Conservation (phyloP, 2,888 invertebrate species). For the Acleris holmiana region DNA sequence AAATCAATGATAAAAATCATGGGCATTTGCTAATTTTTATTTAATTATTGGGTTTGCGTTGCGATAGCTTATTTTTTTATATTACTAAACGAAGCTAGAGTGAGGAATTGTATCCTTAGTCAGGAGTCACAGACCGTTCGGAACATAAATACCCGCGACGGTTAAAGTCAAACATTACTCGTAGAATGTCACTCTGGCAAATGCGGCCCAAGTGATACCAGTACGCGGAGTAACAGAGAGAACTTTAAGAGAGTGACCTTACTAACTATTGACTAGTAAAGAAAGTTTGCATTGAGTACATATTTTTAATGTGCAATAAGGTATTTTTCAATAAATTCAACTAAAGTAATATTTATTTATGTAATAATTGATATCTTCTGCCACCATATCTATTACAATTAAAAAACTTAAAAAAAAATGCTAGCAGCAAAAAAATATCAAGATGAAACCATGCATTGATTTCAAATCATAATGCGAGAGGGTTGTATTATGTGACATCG, state of each 20-base stretch:
- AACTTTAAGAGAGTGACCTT: neutral
- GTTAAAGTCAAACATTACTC: conserved; percentile 67
- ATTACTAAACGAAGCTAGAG: no score
- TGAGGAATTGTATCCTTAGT: conserved; percentile 2
- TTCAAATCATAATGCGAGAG: neutral
- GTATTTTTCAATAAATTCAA: no score
- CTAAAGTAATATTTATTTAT: no score
- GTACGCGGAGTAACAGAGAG: conserved; percentile 12
- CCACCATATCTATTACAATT: no score
- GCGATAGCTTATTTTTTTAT: no score
- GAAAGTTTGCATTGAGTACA: no score
- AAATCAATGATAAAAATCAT: no score
- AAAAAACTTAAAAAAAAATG: neutral
- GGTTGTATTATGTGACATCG: neutral
- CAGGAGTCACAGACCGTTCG: conserved; percentile 52
- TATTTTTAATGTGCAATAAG: no score
- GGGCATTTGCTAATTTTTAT: no score
- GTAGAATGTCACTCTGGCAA: conserved; percentile 49
- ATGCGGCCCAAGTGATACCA: conserved; percentile 42
- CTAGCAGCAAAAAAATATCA: neutral
- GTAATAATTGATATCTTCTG: no score
- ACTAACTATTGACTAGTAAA: neutral
- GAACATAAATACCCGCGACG: conserved; percentile 58
- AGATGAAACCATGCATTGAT: neutral
- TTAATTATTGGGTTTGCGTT: no score